Base-by-base conservation (phyloP, 2,888 invertebrate genomes). In the Celastrina argiolus region DNA sequence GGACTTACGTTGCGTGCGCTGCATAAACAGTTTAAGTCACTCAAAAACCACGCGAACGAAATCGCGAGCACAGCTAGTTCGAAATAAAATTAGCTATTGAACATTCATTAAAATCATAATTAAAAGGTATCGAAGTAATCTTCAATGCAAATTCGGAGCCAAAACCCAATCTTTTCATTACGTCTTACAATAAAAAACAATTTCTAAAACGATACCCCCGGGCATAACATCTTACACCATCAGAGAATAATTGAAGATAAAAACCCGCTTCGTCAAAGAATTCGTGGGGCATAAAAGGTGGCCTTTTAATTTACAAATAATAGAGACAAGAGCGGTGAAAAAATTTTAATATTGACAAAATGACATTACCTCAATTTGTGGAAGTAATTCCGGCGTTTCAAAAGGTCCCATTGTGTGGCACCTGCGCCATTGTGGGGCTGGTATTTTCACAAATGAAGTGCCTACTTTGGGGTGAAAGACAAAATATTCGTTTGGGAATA, bases 271-370 rank as follows among this genome's bases (percentile, higher is more conserved):
- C 16, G 31, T 63, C 28, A 34, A 59, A 66, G 45, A 61, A 66
- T 26, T 39, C n/a, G 18, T 36, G 16, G 51, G 51, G 14, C 36
- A 56, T 63, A 63, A 63, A 66, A 66, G 63, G 61, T 26, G 34
- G 36, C 16, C 26, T 51, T 51, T 63, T 51, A 66, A 61, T 63
- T 66, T 31, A 34, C 36, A 39, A 63, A 66, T 63, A 61, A 66
- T 59, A 12, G 45, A 36, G 34, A 39, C 59, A 42, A 56, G 4
- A 26, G 41, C 59, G 45, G 26, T 28, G 36, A 39, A 68, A 72
- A 73, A 70, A 70, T 77, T 78, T 80, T 79, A 79, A 81, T 81
- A 81, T 81, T 79, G 78, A 78, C 80, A 77, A 78, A 77, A 78
- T 76, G 77, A 71, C 75, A 73, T 78, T 78, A 72, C 75, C 74